A percentile compares a stretch with the other conserved stretches of the same genome.
These are phyloP conservation scores for Sylvia atricapilla DNA, from an alignment of 2,113 vertebrate species.

Conservation along the genomic window DNA sequence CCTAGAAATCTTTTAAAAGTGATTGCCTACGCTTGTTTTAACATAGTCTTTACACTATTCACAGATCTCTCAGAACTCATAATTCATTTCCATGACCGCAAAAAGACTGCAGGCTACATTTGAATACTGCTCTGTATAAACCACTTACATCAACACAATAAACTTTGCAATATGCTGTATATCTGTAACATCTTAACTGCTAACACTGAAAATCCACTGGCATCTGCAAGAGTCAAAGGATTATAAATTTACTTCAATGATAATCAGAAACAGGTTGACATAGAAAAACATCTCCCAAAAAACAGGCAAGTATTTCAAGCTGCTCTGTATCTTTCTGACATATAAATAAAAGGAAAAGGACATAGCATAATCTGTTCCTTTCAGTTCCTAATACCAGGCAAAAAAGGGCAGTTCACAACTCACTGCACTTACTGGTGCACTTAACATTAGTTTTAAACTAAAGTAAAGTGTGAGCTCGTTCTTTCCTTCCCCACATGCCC, in stretches of 20 bases:
- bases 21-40: background rate
- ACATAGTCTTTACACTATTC: background rate
- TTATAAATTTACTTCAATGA: background rate
- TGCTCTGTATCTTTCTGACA: background rate
- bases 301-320: background rate
- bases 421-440: background rate
- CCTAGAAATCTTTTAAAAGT: background rate
- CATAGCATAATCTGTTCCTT: background rate
- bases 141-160: background rate
- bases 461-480: background rate
- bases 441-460: background rate
- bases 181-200: background rate
- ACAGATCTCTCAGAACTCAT: background rate
- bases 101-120: background rate
- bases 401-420: background rate
- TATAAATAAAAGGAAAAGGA: background rate
- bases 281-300: background rate
- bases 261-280: background rate
- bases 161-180: background rate
- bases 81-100: background rate
- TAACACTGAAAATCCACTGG: background rate
- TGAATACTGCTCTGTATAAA: background rate
- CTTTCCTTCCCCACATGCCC: background rate
- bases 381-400: background rate
- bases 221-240: background rate